Evolutionary conservation across 2,113 vertebrate genomes (phyloP), one percentile per base, ranked within the genome.

Genomic region (Paradisaea rubra): DNA sequence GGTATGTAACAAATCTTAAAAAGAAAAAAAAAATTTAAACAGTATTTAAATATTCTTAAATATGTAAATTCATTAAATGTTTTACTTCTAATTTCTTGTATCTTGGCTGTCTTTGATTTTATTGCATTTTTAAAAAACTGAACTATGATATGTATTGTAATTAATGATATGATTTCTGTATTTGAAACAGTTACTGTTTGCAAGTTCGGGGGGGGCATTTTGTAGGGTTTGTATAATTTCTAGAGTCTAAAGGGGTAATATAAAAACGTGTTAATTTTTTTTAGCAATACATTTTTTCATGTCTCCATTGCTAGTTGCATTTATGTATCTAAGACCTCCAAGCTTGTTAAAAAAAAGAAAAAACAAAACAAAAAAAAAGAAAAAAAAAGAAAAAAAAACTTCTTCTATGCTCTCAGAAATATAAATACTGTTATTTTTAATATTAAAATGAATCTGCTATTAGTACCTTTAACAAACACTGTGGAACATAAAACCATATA

Each of bases 31-130:
- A 41, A 91, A 85, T 97, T 97, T 97, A 97, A 97, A 95, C 98
- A 98, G 98, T 98, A 98, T 98, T 98, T 98, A 98, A 98, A 98
- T 98, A 98, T 98, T 98, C 98, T 97, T 98, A 98, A 98, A 97
- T 98, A 97, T 98, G 97, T 98, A 98, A 98, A 98, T 98, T 98
- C 98, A 97, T 98, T 97, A 97, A 98, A 97, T 98, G 98, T 98
- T 98, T 98, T 98, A 97, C 97, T 98, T 98, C 97, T 98, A 97
- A 98, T 98, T 98, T 97, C 97, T 97, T 97, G 94, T 98, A 98
- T 80, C 95, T 97, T 98, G 98, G 98, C 97, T 98, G 97, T 98
- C 97, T 97, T 97, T 98, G 97, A 97, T 98, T 98, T 97, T 98
- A 97, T 96, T 98, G 97, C 97, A 96, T 98, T 98, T 97, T 98